Evolutionary conservation across 2,797 vertebrate species (phyloP).

Genomic region (Chelonia mydas): DNA sequence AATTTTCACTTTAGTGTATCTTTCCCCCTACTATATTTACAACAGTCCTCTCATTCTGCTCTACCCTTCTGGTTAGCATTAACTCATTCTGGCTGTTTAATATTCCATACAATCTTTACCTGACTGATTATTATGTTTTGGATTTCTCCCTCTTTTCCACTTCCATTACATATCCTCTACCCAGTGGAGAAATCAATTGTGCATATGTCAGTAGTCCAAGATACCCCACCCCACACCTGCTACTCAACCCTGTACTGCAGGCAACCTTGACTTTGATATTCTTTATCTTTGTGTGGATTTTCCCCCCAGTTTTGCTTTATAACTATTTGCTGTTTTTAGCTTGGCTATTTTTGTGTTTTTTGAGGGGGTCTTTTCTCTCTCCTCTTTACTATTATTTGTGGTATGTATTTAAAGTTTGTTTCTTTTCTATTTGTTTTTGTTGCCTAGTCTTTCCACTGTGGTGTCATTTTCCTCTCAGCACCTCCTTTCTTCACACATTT

Average conservation of each 20-base stretch:
- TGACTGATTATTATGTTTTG: neutral
- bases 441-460: neutral
- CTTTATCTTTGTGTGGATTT: neutral
- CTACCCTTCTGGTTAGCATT: neutral
- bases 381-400: neutral
- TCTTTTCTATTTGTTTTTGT: neutral
- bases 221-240: neutral
- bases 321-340: neutral
- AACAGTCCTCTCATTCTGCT: neutral
- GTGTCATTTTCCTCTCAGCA: neutral
- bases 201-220: neutral
- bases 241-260: neutral
- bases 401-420: neutral
- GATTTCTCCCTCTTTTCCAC: neutral
- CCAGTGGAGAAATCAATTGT: neutral
- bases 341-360: slow-evolving; percentile 17
- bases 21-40: slow-evolving; percentile 11
- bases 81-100: neutral
- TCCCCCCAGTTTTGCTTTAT: neutral
- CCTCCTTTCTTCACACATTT: slow-evolving; percentile 44
- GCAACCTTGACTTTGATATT: neutral
- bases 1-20: slow-evolving; percentile 42
- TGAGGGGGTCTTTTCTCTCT: neutral
- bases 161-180: neutral
- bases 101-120: neutral